phyloP scores from a whole-genome alignment of 2,888 invertebrate genomes.

The Craniophora ligustri region DNA sequence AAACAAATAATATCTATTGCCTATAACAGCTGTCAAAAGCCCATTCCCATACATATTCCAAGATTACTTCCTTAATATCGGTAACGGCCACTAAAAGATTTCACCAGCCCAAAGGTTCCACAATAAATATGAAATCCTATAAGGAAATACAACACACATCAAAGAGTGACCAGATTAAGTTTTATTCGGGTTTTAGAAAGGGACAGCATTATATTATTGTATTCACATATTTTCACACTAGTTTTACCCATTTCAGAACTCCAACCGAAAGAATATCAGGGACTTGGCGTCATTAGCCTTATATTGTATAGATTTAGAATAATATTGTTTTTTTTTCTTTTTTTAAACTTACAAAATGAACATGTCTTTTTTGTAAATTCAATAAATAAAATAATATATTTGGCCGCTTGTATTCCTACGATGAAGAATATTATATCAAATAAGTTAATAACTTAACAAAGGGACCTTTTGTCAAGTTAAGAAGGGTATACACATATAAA shows the following conservation, averaged over 20 bases:
- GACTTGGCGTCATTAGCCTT: conserved; percentile 18
- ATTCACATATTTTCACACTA: conserved; percentile 26
- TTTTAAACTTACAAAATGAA: too few species aligned
- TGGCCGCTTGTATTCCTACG: too few species aligned
- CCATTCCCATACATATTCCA: conserved; percentile 14
- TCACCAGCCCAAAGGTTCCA: conserved; percentile 17
- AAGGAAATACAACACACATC: conserved; percentile 13
- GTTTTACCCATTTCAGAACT: conserved; percentile 15
- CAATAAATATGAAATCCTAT: conserved; percentile 33
- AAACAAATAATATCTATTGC: too few species aligned
- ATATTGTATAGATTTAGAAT: too few species aligned
- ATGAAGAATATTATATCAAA: too few species aligned
- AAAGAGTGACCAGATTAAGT: conserved; percentile 20
- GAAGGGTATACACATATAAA: too few species aligned
- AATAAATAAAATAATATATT: too few species aligned
- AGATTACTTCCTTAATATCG: conserved; percentile 16
- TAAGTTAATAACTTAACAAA: too few species aligned
- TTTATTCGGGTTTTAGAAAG: conserved; percentile 5
- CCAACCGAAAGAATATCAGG: conserved; percentile 9
- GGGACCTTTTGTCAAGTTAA: too few species aligned
- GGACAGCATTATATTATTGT: conserved; percentile 13
- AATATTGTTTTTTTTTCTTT: too few species aligned
- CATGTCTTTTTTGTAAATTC: too few species aligned
- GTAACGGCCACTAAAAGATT: background rate
- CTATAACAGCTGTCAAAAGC: background rate